phyloP scores from a whole-genome alignment of 2,113 vertebrate species.

The Phalacrocorax aristotelis region DNA sequence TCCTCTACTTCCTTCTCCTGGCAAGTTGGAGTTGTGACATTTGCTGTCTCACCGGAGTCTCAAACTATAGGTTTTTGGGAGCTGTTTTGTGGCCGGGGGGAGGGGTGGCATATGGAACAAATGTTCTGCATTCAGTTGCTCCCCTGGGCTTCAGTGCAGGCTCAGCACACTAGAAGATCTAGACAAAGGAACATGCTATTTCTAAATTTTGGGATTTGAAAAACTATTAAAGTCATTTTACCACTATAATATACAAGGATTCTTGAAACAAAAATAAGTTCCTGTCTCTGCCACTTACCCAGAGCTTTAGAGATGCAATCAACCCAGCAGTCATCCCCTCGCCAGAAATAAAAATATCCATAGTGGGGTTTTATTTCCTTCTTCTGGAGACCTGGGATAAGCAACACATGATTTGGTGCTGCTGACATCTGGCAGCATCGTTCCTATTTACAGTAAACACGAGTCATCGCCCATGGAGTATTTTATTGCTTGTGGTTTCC shows the following conservation, averaged over 20 bases:
- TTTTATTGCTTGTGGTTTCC: slow-evolving; percentile 69
- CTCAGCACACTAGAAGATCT: slow-evolving; percentile 32
- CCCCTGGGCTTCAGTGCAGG: neutral
- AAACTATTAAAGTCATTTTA: slow-evolving; percentile 31
- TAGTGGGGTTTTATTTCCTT: slow-evolving; percentile 58
- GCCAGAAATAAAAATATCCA: slow-evolving; percentile 43
- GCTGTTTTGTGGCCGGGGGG: slow-evolving; percentile 17
- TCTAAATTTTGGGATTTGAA: slow-evolving; percentile 31
- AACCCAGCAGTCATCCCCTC: neutral
- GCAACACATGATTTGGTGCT: slow-evolving; percentile 54
- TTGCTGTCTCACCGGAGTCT: slow-evolving; percentile 22
- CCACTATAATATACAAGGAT: slow-evolving; percentile 4
- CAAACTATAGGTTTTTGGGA: slow-evolving; percentile 2
- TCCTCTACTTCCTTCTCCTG: neutral
- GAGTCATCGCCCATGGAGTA: slow-evolving; percentile 56
- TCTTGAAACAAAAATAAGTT: slow-evolving; percentile 31
- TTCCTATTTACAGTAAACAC: slow-evolving; percentile 69
- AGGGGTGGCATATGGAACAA: slow-evolving; percentile 49
- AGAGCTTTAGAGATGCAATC: slow-evolving; percentile 23
- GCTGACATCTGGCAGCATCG: slow-evolving; percentile 63
- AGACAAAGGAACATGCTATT: slow-evolving; percentile 37
- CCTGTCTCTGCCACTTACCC: slow-evolving; percentile 29
- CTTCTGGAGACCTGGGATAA: slow-evolving; percentile 60
- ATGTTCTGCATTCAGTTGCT: slow-evolving; percentile 30
- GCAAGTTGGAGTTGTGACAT: slow-evolving; percentile 10